phyloP scores from a whole-genome alignment of 2,888 invertebrate species.

The Brachypterus glaber region DNA sequence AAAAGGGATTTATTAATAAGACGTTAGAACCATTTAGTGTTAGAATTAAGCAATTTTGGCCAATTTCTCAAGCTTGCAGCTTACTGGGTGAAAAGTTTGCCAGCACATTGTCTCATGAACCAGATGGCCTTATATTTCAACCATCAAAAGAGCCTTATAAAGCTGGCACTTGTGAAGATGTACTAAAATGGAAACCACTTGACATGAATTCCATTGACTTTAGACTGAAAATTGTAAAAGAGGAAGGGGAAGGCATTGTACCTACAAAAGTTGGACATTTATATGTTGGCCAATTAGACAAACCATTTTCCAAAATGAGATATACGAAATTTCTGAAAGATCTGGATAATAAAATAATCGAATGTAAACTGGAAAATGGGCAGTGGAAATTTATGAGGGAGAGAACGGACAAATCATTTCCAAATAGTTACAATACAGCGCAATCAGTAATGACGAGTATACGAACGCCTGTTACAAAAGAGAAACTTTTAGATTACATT shows the following conservation, averaged over 20 bases:
- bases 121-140: conserved; percentile 97
- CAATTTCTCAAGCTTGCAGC: conserved; percentile 58
- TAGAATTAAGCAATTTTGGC: conserved; percentile 86
- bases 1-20: conserved; percentile 63
- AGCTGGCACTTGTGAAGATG: conserved; percentile 70
- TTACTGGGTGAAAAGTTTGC: conserved; percentile 79
- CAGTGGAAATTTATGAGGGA: conserved; percentile 93
- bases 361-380: conserved; percentile 75
- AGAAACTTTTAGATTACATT: conserved; percentile 66
- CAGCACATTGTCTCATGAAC: conserved; percentile 79
- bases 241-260: conserved; percentile 53
- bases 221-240: conserved; percentile 67
- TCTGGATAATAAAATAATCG: conserved; percentile 88
- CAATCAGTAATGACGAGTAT: conserved; percentile 77
- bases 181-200: conserved; percentile 96
- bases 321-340: conserved; percentile 68
- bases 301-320: conserved; percentile 64
- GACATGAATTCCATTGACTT: conserved; percentile 96
- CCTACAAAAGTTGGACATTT: conserved; percentile 52
- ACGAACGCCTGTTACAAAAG: conserved; percentile 73
- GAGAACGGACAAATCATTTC: conserved; percentile 91
- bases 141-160: conserved; percentile 79
- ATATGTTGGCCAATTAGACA: conserved; percentile 64
- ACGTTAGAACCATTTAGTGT: conserved; percentile 82
- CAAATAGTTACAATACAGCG: conserved; percentile 84